These are phyloP conservation scores for Xestobium rufovillosum DNA, from an alignment of 2,888 invertebrate species.

Conservation along the genomic window DNA sequence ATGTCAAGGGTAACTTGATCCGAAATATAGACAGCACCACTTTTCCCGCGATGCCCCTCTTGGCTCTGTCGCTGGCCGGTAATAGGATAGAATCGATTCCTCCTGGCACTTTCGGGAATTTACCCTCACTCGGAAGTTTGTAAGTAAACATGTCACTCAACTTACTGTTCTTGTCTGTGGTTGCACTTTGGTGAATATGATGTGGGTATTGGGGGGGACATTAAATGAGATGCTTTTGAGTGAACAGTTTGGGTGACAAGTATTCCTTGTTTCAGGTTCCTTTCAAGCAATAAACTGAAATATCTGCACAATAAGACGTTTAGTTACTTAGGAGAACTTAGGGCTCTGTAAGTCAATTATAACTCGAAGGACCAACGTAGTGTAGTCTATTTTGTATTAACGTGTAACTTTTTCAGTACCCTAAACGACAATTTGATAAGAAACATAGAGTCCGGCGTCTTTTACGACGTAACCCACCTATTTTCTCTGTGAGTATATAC, in stretches of 20 bases:
- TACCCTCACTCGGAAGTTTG: slow-evolving; percentile 43
- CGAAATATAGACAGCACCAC: slow-evolving; percentile 33
- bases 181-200: too few species aligned
- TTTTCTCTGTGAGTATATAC: slow-evolving; percentile 42
- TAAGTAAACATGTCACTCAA: too few species aligned
- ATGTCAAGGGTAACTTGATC: slow-evolving; percentile 43
- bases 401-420: slow-evolving; percentile 40
- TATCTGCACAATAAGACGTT: slow-evolving; percentile 44
- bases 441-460: slow-evolving; percentile 41
- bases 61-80: slow-evolving; percentile 43
- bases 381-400: too few species aligned
- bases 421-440: slow-evolving; percentile 44
- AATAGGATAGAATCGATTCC: slow-evolving; percentile 41
- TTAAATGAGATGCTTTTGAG: too few species aligned
- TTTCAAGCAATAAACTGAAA: slow-evolving; percentile 45
- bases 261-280: slow-evolving; percentile 41
- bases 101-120: slow-evolving; percentile 37
- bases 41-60: slow-evolving; percentile 41
- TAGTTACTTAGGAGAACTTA: too few species aligned
- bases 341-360: too few species aligned
- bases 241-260: too few species aligned
- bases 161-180: background rate
- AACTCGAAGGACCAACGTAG: too few species aligned
- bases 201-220: too few species aligned
- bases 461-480: slow-evolving; percentile 40